These are phyloP conservation scores for Pammene fasciana DNA, from an alignment of 2,888 invertebrate genomes.

Conservation along the genomic window DNA sequence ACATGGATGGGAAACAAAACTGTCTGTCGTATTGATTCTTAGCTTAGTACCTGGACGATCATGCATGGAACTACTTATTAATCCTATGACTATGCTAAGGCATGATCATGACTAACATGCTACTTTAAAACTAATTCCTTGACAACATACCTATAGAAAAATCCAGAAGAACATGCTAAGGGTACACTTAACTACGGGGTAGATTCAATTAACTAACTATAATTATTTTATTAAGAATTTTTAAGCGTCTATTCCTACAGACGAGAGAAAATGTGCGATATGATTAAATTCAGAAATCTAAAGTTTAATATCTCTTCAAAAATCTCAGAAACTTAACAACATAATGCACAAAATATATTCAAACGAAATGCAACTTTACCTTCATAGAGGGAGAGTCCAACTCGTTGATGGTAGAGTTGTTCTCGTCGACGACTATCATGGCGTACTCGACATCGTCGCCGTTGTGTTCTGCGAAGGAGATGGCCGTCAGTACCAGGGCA, in stretches of 20 bases:
- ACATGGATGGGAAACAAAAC: slow-evolving; percentile 50
- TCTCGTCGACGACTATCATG: slow-evolving; percentile 95
- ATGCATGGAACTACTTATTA: slow-evolving; percentile 57
- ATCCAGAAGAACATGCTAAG: slow-evolving; percentile 52
- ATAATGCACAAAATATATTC: slow-evolving; percentile 32
- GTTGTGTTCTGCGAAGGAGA: slow-evolving; percentile 72
- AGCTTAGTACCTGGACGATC: slow-evolving; percentile 44
- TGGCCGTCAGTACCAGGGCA: slow-evolving; percentile 32
- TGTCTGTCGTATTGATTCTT: slow-evolving; percentile 39
- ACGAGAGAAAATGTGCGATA: slow-evolving; percentile 37
- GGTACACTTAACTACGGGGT: slow-evolving; percentile 28
- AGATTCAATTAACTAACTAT: slow-evolving; percentile 22
- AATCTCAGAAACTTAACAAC: slow-evolving; percentile 19
- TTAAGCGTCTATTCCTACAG: slow-evolving; percentile 30
- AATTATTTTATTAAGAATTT: slow-evolving; percentile 13
- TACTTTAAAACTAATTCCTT: slow-evolving; percentile 36
- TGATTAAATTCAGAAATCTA: slow-evolving; percentile 22
- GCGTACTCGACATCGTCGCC: slow-evolving; percentile 94
- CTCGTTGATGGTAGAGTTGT: slow-evolving; percentile 92
- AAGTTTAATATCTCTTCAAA: slow-evolving; percentile 19
- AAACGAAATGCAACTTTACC: slow-evolving; percentile 78
- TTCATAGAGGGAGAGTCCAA: slow-evolving; percentile 93
- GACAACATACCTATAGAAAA: slow-evolving; percentile 41
- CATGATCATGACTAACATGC: slow-evolving; percentile 47
- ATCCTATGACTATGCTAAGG: slow-evolving; percentile 47